Conservation (phyloP, 30 jellyfish, hydroid and myxozoan genomes). For the Pelagia noctiluca region DNA sequence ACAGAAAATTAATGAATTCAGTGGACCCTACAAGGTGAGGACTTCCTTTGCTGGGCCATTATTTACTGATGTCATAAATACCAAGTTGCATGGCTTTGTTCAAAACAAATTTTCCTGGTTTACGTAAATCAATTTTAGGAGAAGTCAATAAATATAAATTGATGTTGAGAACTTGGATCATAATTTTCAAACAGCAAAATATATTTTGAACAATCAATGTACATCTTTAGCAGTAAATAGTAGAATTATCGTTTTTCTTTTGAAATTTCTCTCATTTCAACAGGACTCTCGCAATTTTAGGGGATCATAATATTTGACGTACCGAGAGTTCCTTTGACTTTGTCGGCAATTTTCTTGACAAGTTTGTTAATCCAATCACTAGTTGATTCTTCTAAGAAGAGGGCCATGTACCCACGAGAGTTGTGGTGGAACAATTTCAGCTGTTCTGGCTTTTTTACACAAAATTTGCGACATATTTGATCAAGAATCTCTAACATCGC, state of each 20-base stretch:
- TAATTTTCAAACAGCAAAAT: no score
- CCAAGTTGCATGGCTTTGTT: no score
- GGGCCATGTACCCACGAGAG: constrained; percentile 87
- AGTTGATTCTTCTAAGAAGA: constrained; percentile 81
- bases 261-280: no score
- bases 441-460: constrained; percentile 34
- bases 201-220: no score
- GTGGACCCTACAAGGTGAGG: background rate
- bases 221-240: no score
- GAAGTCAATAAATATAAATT: no score
- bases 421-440: constrained; percentile 68
- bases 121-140: no score
- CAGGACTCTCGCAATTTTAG: background rate
- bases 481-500: constrained; percentile 79
- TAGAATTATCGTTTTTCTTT: background rate
- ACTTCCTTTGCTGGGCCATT: no score
- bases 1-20: background rate
- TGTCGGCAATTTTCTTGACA: constrained; percentile 52
- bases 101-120: no score
- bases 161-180: no score
- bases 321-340: constrained; percentile 74
- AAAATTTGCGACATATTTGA: constrained; percentile 24
- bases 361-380: constrained; percentile 75
- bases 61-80: no score
- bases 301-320: constrained; percentile 1